These are phyloP conservation scores for Porites evermanni DNA, from an alignment of 92 coral and sea anemone species.

Conservation along the genomic window DNA sequence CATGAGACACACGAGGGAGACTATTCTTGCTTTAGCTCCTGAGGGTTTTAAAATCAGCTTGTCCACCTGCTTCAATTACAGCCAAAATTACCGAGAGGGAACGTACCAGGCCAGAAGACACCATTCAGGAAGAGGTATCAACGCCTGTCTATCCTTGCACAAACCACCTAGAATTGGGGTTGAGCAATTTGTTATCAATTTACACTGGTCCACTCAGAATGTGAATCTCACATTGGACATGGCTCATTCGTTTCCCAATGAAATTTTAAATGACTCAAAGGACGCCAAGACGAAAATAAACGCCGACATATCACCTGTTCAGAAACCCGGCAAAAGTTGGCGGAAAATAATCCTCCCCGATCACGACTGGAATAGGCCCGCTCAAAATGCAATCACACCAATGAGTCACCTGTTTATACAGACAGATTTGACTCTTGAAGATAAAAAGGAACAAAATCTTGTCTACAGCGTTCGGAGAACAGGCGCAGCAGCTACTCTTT, in stretches of 20 bases:
- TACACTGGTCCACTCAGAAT: slow-evolving; percentile 72
- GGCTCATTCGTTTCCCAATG: background rate
- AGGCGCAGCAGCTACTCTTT: slow-evolving; percentile 60
- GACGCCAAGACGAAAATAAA: slow-evolving; percentile 69
- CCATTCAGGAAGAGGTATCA: slow-evolving; percentile 63
- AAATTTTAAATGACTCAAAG: slow-evolving; percentile 59
- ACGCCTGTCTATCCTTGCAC: slow-evolving; percentile 67
- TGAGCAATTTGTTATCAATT: slow-evolving; percentile 58
- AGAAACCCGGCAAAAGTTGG: slow-evolving; percentile 74
- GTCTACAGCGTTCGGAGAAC: slow-evolving; percentile 50
- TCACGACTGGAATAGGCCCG: slow-evolving; percentile 59
- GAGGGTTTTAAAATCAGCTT: slow-evolving; percentile 48
- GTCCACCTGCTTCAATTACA: slow-evolving; percentile 66
- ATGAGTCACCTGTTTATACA: slow-evolving; percentile 77
- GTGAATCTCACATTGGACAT: slow-evolving; percentile 66
- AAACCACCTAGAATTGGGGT: slow-evolving; percentile 73
- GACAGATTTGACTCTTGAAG: slow-evolving; percentile 29
- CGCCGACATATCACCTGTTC: slow-evolving; percentile 69
- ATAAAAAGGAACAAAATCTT: background rate
- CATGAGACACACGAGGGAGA: slow-evolving; percentile 55
- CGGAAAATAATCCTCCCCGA: slow-evolving; percentile 47
- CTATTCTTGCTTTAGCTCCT: slow-evolving; percentile 52
- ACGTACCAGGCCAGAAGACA: slow-evolving; percentile 67
- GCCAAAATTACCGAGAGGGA: slow-evolving; percentile 57
- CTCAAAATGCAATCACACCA: slow-evolving; percentile 60